Percentiles rank a stretch among this genome's conserved stretches.
Evolutionary conservation across 2,113 vertebrate species (phyloP).

Genomic region (Centropus bengalensis): DNA sequence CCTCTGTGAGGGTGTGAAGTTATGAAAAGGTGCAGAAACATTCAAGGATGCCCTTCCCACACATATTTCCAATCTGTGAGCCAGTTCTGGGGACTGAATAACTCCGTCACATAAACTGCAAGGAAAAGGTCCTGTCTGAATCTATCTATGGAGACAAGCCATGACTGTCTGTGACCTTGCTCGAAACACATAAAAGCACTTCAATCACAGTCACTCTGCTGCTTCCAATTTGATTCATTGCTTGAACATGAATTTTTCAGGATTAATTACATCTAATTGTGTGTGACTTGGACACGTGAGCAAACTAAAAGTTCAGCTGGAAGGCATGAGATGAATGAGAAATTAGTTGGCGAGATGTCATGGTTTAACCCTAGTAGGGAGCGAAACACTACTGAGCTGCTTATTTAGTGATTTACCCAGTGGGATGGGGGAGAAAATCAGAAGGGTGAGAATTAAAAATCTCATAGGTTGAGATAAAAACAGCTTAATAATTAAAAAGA

Average conservation of each 20-base stretch:
- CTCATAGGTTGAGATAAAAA: background rate
- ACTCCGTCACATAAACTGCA: background rate
- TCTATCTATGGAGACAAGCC: background rate
- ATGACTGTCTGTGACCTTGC: background rate
- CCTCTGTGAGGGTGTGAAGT: background rate
- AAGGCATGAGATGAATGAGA: conserved; percentile 31
- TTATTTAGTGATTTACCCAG: background rate
- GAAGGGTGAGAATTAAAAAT: background rate
- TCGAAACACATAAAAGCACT: background rate
- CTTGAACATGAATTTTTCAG: conserved; percentile 27
- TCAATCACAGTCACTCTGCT: background rate
- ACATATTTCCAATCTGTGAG: background rate
- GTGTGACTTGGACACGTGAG: background rate
- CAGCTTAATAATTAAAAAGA: background rate
- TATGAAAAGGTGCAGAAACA: background rate
- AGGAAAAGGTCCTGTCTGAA: background rate
- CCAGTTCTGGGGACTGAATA: background rate
- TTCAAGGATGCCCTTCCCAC: background rate
- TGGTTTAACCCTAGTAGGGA: background rate
- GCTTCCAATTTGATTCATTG: background rate
- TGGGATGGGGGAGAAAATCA: background rate
- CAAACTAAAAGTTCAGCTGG: background rate
- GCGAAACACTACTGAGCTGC: background rate
- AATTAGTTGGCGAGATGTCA: background rate
- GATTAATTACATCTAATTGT: conserved; percentile 42